Percentiles rank a stretch among this genome's conserved stretches.
Conservation (phyloP, 1,140 invertebrate genomes). For the Prorops nasuta region DNA sequence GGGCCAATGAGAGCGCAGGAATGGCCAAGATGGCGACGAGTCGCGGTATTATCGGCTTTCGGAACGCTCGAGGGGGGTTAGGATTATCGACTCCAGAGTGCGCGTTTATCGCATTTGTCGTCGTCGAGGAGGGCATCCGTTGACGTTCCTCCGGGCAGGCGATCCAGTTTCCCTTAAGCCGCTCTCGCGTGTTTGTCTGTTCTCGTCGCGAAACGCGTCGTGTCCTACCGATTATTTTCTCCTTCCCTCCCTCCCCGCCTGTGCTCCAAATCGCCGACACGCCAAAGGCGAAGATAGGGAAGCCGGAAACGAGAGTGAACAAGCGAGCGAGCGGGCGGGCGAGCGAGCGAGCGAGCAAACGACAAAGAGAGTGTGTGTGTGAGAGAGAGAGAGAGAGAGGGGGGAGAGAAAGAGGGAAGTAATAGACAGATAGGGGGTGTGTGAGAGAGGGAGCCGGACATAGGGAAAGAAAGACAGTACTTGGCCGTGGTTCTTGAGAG, state of each 20-base stretch:
- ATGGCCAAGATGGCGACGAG: no score
- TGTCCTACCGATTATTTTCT: constrained; percentile 38
- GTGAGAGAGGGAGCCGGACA: background rate
- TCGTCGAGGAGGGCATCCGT: background rate
- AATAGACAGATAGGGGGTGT: background rate
- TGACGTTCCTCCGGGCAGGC: constrained; percentile 1
- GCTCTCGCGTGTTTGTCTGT: constrained; percentile 42
- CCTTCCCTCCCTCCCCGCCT: constrained; percentile 21
- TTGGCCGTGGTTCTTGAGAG: background rate
- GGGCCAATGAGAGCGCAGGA: no score
- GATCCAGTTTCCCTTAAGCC: constrained; percentile 45
- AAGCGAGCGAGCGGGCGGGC: background rate
- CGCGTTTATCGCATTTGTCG: background rate
- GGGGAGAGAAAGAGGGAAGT: background rate
- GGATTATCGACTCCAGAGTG: background rate
- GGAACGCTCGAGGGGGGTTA: no score
- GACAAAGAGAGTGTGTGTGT: background rate
- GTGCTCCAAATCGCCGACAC: constrained; percentile 25
- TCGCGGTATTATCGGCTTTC: no score
- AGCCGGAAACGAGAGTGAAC: background rate
- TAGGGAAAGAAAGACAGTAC: background rate
- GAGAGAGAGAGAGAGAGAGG: background rate
- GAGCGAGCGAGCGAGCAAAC: no score
- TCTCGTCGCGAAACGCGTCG: constrained; percentile 33
- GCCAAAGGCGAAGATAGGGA: no score